Evolutionary conservation across 2,797 vertebrate species (phyloP).

Genomic region (Spinibarbus caldwelli): DNA sequence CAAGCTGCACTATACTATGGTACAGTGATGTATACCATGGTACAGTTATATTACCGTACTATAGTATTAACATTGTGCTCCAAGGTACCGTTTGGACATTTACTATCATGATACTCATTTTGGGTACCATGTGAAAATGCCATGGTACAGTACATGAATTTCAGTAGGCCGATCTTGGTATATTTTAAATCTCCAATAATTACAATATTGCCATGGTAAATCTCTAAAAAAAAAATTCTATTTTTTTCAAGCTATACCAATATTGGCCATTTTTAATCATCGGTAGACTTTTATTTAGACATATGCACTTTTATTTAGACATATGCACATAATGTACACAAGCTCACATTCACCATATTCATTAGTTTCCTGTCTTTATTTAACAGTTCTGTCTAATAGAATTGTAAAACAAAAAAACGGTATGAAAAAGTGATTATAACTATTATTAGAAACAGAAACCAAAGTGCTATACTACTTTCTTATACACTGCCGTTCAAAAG

Average conservation of each 20-base stretch:
- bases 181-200: neutral
- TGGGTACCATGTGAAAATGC: neutral
- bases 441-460: neutral
- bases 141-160: no score
- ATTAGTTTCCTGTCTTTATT: neutral
- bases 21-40: neutral
- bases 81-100: neutral
- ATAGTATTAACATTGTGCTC: neutral
- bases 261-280: no score
- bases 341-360: no score
- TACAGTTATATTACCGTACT: neutral
- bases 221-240: no score
- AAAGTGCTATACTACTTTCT: neutral
- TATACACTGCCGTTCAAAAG: no score
- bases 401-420: neutral
- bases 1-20: neutral
- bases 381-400: neutral
- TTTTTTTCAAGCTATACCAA: no score
- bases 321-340: neutral
- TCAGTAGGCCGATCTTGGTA: neutral
- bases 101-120: neutral
- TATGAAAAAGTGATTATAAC: neutral
- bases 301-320: no score
- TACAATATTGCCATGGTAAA: neutral
- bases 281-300: no score